Conservation (phyloP, 2,888 invertebrate species). For the Lasioglossum calceatum region DNA sequence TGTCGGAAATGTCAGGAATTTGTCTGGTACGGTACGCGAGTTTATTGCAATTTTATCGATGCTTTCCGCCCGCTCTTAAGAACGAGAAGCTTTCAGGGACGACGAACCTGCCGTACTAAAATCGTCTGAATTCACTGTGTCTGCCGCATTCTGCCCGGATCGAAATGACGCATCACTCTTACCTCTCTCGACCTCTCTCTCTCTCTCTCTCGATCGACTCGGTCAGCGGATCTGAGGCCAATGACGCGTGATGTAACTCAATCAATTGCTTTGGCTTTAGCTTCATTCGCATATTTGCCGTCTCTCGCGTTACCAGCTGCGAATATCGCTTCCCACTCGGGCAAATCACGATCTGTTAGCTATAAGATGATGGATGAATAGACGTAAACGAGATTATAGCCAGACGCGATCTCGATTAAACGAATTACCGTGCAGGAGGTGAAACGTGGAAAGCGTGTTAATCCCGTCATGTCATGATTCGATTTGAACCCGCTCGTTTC, state of each 20-base stretch:
- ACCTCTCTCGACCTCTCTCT: not conserved
- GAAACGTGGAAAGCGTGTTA: slow-evolving; percentile 52
- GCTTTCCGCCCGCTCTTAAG: not conserved
- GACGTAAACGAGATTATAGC: slow-evolving; percentile 65
- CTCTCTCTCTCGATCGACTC: not conserved
- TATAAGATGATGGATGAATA: slow-evolving; percentile 69
- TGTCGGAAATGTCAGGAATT: not conserved
- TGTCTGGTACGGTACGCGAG: not conserved
- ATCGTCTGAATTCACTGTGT: not conserved
- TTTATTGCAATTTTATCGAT: not conserved
- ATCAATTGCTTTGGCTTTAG: slow-evolving; percentile 68
- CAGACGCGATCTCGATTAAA: slow-evolving; percentile 68
- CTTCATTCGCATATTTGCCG: slow-evolving; percentile 71
- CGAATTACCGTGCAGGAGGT: slow-evolving; percentile 50
- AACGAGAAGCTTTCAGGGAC: not conserved
- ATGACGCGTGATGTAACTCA: slow-evolving; percentile 72
- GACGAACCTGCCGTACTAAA: not conserved
- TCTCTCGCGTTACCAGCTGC: slow-evolving; percentile 51
- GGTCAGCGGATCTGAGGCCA: slow-evolving; percentile 59
- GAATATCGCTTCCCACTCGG: slow-evolving; percentile 32
- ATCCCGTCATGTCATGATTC: slow-evolving; percentile 33
- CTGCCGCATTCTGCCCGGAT: slow-evolving; percentile 50
- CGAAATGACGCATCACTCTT: slow-evolving; percentile 72
- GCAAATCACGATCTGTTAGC: slow-evolving; percentile 60
- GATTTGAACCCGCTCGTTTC: slow-evolving; percentile 27